A percentile compares a stretch with the other conserved stretches of the same genome.
Evolutionary conservation across 2,797 vertebrate species (phyloP).

Genomic region (Coendou prehensilis): DNA sequence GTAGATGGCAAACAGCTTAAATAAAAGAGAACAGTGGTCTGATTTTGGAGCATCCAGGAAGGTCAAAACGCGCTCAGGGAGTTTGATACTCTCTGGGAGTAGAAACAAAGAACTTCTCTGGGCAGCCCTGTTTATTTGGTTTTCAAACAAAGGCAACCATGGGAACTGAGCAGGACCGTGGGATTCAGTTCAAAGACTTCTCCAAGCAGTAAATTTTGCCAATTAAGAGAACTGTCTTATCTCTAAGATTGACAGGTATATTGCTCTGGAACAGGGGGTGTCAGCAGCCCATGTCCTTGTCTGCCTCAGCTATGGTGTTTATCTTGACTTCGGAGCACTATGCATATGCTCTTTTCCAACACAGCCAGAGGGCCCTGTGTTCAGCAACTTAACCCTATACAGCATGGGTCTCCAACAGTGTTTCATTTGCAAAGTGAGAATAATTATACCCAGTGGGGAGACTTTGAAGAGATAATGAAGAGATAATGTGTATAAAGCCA

Average conservation of each 20-base stretch:
- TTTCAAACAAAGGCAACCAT: no score
- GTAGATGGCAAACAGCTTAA: no score
- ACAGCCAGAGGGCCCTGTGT: neutral
- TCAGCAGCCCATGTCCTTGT: neutral
- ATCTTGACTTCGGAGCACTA: neutral
- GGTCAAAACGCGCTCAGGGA: no score
- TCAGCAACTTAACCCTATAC: neutral
- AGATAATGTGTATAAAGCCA: neutral
- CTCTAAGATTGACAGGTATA: neutral
- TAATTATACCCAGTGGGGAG: constrained; percentile 20
- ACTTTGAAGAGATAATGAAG: constrained; percentile 19
- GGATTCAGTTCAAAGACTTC: no score
- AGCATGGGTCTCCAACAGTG: neutral
- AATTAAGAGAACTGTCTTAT: no score
- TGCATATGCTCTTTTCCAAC: neutral
- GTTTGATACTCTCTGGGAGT: no score
- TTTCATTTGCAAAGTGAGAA: constrained; percentile 59
- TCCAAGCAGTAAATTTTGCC: no score
- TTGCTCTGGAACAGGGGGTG: neutral
- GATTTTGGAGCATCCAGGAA: no score
- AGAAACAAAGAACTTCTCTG: no score
- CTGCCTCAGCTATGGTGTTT: neutral
- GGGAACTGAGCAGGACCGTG: no score
- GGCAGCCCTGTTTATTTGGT: no score
- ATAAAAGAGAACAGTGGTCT: no score